Percentiles rank a stretch among this genome's conserved stretches.
phyloP scores from a whole-genome alignment of 2,888 invertebrate species.

The Xanthia togata region DNA sequence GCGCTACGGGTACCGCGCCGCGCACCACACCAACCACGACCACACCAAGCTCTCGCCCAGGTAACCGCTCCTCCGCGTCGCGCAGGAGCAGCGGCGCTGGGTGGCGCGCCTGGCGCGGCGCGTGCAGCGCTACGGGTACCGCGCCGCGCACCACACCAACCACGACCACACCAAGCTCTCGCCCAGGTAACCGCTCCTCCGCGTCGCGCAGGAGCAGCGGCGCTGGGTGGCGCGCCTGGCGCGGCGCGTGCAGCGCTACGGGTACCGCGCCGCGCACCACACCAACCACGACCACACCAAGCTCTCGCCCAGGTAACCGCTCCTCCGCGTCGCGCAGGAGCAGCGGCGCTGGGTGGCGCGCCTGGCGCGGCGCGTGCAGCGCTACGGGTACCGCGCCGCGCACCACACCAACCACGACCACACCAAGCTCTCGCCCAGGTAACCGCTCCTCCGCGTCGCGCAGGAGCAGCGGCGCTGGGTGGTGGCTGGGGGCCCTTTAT shows the following conservation, averaged over 20 bases:
- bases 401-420: conserved; percentile 84
- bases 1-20: too few relatives aligned
- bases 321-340: conserved; percentile 83
- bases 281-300: conserved; percentile 87
- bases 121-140: conserved; percentile 98
- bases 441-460: conserved; percentile 85
- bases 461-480: too few relatives aligned
- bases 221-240: too few relatives aligned
- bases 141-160: conserved; percentile 94
- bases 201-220: too few relatives aligned
- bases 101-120: conserved; percentile 81
- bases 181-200: conserved; percentile 52
- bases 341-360: conserved; percentile 92
- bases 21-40: too few relatives aligned
- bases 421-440: conserved; percentile 86
- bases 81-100: conserved; percentile 93
- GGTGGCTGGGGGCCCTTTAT: too few relatives aligned
- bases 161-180: conserved; percentile 84
- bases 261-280: conserved; percentile 97
- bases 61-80: too few relatives aligned
- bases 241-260: conserved; percentile 97
- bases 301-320: conserved; percentile 59
- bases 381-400: conserved; percentile 95
- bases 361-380: conserved; percentile 19
- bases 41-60: too few relatives aligned